Evolutionary conservation across 2,888 invertebrate genomes (phyloP).

Genomic region (Cheilosia vernalis): DNA sequence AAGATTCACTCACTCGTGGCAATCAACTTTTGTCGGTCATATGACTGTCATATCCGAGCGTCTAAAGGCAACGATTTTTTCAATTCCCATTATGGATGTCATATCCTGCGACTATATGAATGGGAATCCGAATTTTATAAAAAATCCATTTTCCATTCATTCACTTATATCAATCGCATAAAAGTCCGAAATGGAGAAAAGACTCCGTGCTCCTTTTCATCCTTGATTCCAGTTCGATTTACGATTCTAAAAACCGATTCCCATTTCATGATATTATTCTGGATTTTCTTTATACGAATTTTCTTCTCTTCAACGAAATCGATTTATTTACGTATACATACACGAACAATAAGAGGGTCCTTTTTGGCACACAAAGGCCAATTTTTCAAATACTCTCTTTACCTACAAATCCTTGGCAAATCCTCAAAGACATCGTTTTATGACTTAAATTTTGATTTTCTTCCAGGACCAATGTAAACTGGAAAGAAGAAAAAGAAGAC

Average conservation of each 20-base stretch:
- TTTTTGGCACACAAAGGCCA: constrained; percentile 49
- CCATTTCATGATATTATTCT: constrained; percentile 35
- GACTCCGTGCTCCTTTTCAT: constrained; percentile 3
- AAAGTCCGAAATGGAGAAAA: constrained; percentile 32
- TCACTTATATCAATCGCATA: constrained; percentile 57
- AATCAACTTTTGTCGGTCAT: constrained; percentile 67
- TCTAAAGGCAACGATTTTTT: constrained; percentile 20
- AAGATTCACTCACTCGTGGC: constrained; percentile 70
- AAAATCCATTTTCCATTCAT: constrained; percentile 28
- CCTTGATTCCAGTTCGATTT: not conserved
- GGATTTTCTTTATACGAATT: constrained; percentile 43
- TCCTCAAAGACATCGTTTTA: constrained; percentile 37
- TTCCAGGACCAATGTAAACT: constrained; percentile 14
- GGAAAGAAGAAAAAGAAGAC: not conserved
- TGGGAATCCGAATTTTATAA: constrained; percentile 19
- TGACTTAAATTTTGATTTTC: constrained; percentile 26
- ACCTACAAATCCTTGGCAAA: constrained; percentile 22
- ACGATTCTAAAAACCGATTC: constrained; percentile 12
- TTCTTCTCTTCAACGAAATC: constrained; percentile 52
- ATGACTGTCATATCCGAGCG: constrained; percentile 41
- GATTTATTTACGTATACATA: constrained; percentile 54
- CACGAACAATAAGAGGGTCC: constrained; percentile 62
- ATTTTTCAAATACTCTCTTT: constrained; percentile 29
- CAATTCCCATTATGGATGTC: constrained; percentile 38
- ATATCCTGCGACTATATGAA: constrained; percentile 31